phyloP scores from a whole-genome alignment of 2,888 invertebrate genomes.

The Iphiclides podalirius region DNA sequence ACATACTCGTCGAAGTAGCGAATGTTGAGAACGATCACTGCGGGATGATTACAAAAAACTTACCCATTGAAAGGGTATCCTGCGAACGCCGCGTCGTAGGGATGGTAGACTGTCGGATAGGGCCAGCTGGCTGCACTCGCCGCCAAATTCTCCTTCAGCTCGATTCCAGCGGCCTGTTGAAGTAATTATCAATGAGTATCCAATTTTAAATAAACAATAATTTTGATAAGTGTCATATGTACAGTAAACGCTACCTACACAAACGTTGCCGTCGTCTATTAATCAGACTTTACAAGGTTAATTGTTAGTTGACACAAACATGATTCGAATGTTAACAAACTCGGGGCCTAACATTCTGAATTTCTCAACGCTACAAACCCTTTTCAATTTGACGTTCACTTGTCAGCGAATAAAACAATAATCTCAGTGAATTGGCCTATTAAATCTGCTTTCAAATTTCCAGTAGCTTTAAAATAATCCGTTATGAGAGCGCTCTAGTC shows the following conservation, averaged over 20 bases:
- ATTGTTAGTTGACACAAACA: constrained; percentile 4
- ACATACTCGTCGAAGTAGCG: neutral
- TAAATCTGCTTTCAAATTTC: constrained; percentile 48
- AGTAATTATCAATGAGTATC: constrained; percentile 27
- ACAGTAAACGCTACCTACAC: neutral
- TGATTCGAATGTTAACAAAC: constrained; percentile 9
- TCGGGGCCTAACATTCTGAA: neutral
- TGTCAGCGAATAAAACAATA: constrained; percentile 29
- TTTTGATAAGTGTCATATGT: too few species aligned
- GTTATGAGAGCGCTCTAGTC: constrained; percentile 61
- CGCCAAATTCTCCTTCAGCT: constrained; percentile 93
- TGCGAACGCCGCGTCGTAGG: constrained; percentile 95
- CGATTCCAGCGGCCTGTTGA: constrained; percentile 89
- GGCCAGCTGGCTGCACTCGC: constrained; percentile 93
- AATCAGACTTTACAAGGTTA: constrained; percentile 10
- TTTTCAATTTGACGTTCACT: constrained; percentile 9
- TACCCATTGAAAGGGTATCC: constrained; percentile 97
- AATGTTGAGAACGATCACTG: constrained; percentile 2
- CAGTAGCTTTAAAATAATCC: constrained; percentile 70
- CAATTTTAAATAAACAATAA: too few species aligned
- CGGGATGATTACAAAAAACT: constrained; percentile 59
- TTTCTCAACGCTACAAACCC: constrained; percentile 5
- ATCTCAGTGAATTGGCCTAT: constrained; percentile 34
- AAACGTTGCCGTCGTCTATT: neutral
- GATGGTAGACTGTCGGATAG: constrained; percentile 95